phyloP scores from a whole-genome alignment of 2,113 vertebrate species.

The Lophochroa leadbeateri region DNA sequence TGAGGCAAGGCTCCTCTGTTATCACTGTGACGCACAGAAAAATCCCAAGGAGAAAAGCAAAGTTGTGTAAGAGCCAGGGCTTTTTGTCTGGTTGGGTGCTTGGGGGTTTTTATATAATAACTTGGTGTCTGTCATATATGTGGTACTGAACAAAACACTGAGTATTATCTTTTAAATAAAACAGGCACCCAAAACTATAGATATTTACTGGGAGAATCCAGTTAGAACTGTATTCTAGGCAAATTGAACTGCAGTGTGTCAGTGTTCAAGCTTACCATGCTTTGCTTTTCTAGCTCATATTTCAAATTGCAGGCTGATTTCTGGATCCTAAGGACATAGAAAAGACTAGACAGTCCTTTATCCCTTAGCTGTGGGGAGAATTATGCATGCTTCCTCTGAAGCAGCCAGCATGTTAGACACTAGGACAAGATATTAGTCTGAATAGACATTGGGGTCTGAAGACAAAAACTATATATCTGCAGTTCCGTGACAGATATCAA shows the following conservation, averaged over 20 bases:
- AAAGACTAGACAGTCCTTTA: neutral
- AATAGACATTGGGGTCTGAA: neutral
- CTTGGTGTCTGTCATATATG: neutral
- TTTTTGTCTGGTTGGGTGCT: neutral
- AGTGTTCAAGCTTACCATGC: neutral
- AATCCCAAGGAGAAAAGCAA: neutral
- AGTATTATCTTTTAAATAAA: neutral
- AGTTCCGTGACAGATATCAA: rapidly evolving
- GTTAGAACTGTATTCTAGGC: neutral
- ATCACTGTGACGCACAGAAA: neutral
- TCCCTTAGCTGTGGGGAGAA: neutral
- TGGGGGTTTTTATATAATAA: neutral
- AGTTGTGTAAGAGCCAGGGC: neutral
- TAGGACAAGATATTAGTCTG: neutral
- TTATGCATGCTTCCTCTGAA: neutral
- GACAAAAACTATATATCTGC: neutral
- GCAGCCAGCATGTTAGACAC: neutral
- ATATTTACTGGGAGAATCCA: neutral
- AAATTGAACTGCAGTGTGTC: neutral
- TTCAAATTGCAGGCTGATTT: neutral
- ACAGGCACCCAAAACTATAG: neutral
- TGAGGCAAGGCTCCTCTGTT: neutral
- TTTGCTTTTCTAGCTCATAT: neutral
- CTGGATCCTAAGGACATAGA: neutral
- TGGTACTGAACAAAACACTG: neutral